These are phyloP conservation scores for Paralichthys olivaceus DNA, from an alignment of 2,113 vertebrate genomes.

Conservation along the genomic window DNA sequence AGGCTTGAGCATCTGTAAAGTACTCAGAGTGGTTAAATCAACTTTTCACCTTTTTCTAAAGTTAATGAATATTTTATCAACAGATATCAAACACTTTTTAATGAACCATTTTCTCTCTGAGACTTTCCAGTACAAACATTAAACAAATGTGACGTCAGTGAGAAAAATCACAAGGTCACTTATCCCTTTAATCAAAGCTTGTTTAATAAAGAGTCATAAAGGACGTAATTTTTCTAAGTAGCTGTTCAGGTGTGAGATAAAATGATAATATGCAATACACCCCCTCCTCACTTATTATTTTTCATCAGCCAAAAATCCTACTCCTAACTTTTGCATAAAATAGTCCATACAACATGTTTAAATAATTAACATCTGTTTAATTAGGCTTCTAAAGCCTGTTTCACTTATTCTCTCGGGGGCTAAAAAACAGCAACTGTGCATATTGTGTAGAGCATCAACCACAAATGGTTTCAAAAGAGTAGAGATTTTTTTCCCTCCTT, in stretches of 20 bases:
- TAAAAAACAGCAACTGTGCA: constrained; percentile 63
- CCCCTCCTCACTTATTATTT: neutral
- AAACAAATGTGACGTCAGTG: neutral
- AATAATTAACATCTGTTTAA: constrained; percentile 78
- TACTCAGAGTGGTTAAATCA: constrained; percentile 8
- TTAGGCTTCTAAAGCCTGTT: constrained; percentile 62
- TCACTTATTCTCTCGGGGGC: constrained; percentile 59
- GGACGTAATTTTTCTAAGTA: neutral
- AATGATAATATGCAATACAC: neutral
- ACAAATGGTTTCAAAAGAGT: constrained; percentile 46
- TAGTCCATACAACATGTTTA: constrained; percentile 45
- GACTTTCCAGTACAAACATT: neutral
- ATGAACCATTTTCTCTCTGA: constrained; percentile 17
- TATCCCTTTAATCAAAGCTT: neutral
- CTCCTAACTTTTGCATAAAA: constrained; percentile 5
- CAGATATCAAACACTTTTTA: constrained; percentile 1
- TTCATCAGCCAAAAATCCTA: constrained; percentile 7
- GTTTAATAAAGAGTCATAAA: neutral
- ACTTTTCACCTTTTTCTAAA: neutral
- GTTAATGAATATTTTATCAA: constrained; percentile 11
- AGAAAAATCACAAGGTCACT: neutral
- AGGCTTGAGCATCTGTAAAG: too few relatives aligned
- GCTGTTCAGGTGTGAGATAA: neutral
- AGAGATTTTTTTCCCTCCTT: neutral
- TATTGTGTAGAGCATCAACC: constrained; percentile 45